These are phyloP conservation scores for Chaenocephalus aceratus DNA, from an alignment of 2,113 vertebrate species.

Conservation along the genomic window DNA sequence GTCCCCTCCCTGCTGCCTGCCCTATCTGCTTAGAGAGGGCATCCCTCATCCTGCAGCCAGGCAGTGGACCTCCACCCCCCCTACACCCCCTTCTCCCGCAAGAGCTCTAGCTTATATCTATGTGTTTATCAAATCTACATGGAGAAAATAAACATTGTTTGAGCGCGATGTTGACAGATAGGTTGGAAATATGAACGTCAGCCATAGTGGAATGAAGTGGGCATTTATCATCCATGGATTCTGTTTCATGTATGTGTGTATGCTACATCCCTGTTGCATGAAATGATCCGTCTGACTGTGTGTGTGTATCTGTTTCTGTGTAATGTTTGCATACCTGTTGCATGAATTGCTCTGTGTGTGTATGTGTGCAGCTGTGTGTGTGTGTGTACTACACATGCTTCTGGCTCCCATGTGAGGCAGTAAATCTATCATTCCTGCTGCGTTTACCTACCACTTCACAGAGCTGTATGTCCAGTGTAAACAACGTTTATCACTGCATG, in stretches of 20 bases:
- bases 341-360: constrained; percentile 54
- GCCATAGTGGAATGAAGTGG: constrained; percentile 54
- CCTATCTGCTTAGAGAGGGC: constrained; percentile 60
- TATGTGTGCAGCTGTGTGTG: constrained; percentile 10
- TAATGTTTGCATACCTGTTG: constrained; percentile 65
- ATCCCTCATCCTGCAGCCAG: constrained; percentile 71
- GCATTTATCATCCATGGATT: constrained; percentile 68
- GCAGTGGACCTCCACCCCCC: constrained; percentile 17
- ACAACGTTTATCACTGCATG: constrained; percentile 83
- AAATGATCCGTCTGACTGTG: constrained; percentile 59
- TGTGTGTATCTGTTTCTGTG: constrained; percentile 52
- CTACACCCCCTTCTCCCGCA: constrained; percentile 15
- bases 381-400: constrained; percentile 53
- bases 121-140: constrained; percentile 71
- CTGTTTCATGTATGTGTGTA: constrained; percentile 46
- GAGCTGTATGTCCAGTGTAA: constrained; percentile 79
- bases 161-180: constrained; percentile 66
- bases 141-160: constrained; percentile 70
- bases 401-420: constrained; percentile 74
- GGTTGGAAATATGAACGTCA: constrained; percentile 64
- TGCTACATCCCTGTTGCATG: constrained; percentile 56
- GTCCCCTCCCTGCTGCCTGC: constrained; percentile 56
- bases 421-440: constrained; percentile 79
- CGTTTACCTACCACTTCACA: constrained; percentile 80
- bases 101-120: constrained; percentile 60